phyloP scores from a whole-genome alignment of 2,888 invertebrate genomes.

The Entomobrya multifasciata region DNA sequence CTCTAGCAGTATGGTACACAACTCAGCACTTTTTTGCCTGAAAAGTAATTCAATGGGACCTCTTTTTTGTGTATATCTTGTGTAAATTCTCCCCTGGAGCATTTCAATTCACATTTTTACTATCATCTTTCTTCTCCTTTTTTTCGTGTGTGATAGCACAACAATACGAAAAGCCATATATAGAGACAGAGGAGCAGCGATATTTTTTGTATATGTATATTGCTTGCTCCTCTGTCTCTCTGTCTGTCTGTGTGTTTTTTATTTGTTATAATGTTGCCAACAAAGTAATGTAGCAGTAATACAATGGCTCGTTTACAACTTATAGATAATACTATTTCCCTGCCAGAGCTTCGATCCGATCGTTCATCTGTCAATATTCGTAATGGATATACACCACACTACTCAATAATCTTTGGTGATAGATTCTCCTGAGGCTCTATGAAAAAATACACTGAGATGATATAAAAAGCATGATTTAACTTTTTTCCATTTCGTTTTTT shows the following conservation, averaged over 20 bases:
- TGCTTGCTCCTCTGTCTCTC: not conserved
- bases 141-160: conserved; percentile 37
- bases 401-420: conserved; percentile 69
- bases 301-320: conserved; percentile 63
- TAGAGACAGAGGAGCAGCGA: not conserved
- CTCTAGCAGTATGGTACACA: conserved; percentile 19
- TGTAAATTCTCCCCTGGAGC: conserved; percentile 72
- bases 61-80: conserved; percentile 37
- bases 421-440: conserved; percentile 66
- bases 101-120: conserved; percentile 71
- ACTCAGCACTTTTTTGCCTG: conserved; percentile 26
- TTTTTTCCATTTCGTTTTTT: not conserved
- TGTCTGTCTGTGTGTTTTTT: not conserved
- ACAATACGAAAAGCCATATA: conserved; percentile 38
- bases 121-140: conserved; percentile 58
- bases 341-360: conserved; percentile 49
- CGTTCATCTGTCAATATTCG: conserved; percentile 73
- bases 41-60: conserved; percentile 47
- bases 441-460: not conserved
- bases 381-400: conserved; percentile 66
- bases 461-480: not conserved
- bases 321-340: conserved; percentile 69
- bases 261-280: not conserved
- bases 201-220: not conserved
- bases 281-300: conserved; percentile 48